A percentile compares a stretch with the other conserved stretches of the same genome.
phyloP scores from a whole-genome alignment of 2,113 vertebrate species.

The Atrichornis clamosus region DNA sequence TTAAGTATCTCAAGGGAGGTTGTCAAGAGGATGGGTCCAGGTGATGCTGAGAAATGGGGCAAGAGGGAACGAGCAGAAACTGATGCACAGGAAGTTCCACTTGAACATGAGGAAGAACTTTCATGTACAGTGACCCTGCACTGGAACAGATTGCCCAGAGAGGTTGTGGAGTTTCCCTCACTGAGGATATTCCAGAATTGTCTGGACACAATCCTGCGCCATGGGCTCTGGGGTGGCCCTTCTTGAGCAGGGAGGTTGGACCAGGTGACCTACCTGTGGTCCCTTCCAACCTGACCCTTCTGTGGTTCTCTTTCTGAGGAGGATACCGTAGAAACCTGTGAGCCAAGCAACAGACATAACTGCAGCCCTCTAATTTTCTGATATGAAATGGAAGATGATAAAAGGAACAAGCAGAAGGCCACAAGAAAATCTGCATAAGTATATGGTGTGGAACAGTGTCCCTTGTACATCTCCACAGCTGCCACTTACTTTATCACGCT shows the following conservation, averaged over 20 bases:
- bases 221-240: too few species aligned
- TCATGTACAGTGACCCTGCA: too few species aligned
- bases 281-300: background rate
- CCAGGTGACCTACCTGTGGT: too few species aligned
- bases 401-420: background rate
- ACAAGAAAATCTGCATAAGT: background rate
- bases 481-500: background rate
- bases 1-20: background rate
- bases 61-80: too few species aligned
- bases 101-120: too few species aligned
- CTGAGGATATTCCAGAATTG: too few species aligned
- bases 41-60: too few species aligned
- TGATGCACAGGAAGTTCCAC: too few species aligned
- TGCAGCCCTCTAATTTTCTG: background rate
- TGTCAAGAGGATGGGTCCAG: too few species aligned
- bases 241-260: background rate
- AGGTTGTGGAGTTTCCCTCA: too few species aligned
- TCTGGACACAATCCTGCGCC: too few species aligned
- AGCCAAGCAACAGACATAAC: background rate
- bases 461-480: background rate
- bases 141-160: too few species aligned
- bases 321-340: background rate
- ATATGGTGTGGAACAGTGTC: background rate
- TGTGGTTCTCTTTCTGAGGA: background rate
- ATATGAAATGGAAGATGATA: background rate